Conservation (phyloP, 1,140 invertebrate genomes). For the Nylanderia fulva region DNA sequence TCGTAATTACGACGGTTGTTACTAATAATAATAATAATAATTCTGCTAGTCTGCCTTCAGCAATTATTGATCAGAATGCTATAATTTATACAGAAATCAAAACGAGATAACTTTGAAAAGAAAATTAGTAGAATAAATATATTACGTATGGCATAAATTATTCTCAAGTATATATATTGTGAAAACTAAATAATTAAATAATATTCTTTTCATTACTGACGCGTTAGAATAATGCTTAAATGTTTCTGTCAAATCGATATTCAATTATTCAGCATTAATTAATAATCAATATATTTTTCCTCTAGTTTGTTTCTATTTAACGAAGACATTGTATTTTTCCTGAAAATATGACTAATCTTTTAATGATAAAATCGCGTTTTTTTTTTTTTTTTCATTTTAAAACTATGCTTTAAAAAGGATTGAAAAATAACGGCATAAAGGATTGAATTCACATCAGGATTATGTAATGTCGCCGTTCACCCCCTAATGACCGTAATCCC, state of each 20-base stretch:
- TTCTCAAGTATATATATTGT: no score
- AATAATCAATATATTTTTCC: neutral
- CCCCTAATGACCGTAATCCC: slow-evolving; percentile 2
- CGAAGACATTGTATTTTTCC: neutral
- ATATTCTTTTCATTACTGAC: neutral
- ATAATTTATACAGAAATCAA: neutral
- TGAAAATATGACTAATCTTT: neutral
- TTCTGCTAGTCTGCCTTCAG: neutral
- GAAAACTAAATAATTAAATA: neutral
- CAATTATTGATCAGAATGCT: slow-evolving; percentile 9
- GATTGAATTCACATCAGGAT: neutral
- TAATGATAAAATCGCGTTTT: neutral
- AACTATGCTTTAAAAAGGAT: neutral
- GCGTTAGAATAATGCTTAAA: neutral
- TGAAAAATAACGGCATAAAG: neutral
- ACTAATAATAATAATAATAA: neutral
- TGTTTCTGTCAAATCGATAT: neutral
- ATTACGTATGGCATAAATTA: neutral
- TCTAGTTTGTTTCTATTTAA: neutral
- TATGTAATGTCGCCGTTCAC: neutral
- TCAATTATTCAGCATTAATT: neutral
- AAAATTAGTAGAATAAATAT: neutral
- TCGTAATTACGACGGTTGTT: slow-evolving; percentile 1
- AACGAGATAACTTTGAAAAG: neutral
- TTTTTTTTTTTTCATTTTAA: neutral